Evolutionary conservation across 2,797 vertebrate species (phyloP).

Genomic region (Prunella strophiata): DNA sequence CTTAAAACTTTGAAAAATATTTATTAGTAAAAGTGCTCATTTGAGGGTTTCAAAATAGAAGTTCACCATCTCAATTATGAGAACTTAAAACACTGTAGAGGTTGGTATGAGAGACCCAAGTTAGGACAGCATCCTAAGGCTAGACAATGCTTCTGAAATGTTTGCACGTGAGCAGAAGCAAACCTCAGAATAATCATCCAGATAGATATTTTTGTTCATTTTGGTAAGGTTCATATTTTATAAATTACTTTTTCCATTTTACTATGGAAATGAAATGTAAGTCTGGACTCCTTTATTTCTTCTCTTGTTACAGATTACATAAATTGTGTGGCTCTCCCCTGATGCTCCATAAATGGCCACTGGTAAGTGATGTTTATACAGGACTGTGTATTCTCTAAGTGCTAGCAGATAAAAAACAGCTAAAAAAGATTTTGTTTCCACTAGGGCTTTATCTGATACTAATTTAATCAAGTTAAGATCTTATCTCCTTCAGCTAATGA

Average conservation of each 20-base stretch:
- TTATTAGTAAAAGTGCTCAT: not conserved
- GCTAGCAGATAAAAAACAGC: not conserved
- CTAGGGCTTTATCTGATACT: not conserved
- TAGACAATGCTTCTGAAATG: not conserved
- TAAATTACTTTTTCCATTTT: not conserved
- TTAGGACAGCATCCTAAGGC: not conserved
- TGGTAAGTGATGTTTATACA: not conserved
- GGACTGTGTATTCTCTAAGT: not conserved
- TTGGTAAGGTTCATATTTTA: not conserved
- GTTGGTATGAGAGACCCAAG: not conserved
- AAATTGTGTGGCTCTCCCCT: not conserved
- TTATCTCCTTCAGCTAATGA: not conserved
- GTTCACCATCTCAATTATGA: not conserved
- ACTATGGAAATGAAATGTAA: not conserved
- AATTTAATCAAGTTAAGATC: not conserved
- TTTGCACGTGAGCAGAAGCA: not conserved
- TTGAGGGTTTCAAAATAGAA: not conserved
- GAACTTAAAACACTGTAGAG: not conserved
- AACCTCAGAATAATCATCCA: not conserved
- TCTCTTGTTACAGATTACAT: not conserved
- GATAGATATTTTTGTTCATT: not conserved
- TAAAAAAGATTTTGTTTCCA: not conserved
- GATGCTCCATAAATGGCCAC: not conserved
- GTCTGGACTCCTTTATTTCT: not conserved
- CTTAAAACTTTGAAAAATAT: not conserved